These are phyloP conservation scores for Drosophila lacicola DNA, from an alignment of 2,888 invertebrate species.

Conservation along the genomic window DNA sequence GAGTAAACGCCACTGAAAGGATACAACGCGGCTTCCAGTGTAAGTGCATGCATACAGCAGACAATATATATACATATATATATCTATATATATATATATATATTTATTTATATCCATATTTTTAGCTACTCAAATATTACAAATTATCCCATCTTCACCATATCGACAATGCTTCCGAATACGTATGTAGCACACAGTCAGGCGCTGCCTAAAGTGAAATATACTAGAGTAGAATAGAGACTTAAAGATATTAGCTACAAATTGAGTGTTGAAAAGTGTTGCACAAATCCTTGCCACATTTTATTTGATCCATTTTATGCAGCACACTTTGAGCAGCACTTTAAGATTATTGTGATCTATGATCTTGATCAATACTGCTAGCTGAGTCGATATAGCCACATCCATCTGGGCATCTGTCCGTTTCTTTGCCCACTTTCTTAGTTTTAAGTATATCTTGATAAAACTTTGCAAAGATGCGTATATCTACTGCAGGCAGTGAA, in stretches of 20 bases:
- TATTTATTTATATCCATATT: neutral
- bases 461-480: no score
- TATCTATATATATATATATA: neutral
- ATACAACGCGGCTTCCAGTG: conserved; percentile 53
- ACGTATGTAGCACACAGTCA: conserved; percentile 3
- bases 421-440: no score
- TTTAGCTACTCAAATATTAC: conserved; percentile 39
- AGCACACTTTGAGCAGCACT: no score
- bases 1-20: conserved; percentile 59
- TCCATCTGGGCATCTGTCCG: no score
- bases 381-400: no score
- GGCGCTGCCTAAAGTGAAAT: conserved; percentile 1
- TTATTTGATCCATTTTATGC: neutral
- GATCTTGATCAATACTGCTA: no score
- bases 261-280: conserved; percentile 25
- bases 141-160: conserved; percentile 21
- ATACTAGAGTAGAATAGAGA: neutral
- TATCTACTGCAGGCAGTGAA: no score
- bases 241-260: conserved; percentile 23
- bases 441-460: no score
- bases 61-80: neutral
- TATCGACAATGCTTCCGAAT: conserved; percentile 15
- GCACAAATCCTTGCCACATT: neutral
- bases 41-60: conserved; percentile 59
- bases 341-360: neutral